phyloP scores from a whole-genome alignment of 2,797 vertebrate genomes.

The Halcyon chelicuti region DNA sequence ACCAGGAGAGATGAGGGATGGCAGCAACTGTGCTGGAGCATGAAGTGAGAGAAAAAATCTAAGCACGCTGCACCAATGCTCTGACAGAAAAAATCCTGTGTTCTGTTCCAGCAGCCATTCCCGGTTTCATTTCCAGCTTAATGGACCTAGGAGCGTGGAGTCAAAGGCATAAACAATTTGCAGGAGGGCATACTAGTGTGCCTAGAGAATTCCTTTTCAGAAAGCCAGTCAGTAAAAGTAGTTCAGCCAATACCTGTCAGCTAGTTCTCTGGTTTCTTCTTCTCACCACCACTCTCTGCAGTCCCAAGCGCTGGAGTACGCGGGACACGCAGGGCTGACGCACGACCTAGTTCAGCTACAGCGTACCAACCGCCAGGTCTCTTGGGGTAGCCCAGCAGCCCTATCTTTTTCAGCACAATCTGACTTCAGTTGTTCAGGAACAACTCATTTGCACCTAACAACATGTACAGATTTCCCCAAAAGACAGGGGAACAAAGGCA shows the following conservation, averaged over 20 bases:
- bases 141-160: not conserved
- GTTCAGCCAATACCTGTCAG: not conserved
- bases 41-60: not conserved
- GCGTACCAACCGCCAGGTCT: not conserved
- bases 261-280: not conserved
- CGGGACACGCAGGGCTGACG: not conserved
- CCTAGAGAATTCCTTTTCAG: not conserved
- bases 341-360: not conserved
- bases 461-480: not conserved
- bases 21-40: not conserved
- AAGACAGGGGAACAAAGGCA: not conserved
- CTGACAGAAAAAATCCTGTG: not conserved
- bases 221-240: not conserved
- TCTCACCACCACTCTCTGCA: not conserved
- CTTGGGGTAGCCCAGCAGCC: not conserved
- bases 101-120: not conserved
- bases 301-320: not conserved
- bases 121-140: not conserved
- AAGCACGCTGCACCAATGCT: not conserved
- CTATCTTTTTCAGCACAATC: not conserved
- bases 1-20: slow-evolving; percentile 10
- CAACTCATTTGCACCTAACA: not conserved
- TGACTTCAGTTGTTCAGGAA: not conserved
- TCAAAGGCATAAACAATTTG: not conserved
- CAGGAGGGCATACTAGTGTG: fast-evolving